phyloP scores from a whole-genome alignment of 2,113 vertebrate species.

The Corythornis cristatus region DNA sequence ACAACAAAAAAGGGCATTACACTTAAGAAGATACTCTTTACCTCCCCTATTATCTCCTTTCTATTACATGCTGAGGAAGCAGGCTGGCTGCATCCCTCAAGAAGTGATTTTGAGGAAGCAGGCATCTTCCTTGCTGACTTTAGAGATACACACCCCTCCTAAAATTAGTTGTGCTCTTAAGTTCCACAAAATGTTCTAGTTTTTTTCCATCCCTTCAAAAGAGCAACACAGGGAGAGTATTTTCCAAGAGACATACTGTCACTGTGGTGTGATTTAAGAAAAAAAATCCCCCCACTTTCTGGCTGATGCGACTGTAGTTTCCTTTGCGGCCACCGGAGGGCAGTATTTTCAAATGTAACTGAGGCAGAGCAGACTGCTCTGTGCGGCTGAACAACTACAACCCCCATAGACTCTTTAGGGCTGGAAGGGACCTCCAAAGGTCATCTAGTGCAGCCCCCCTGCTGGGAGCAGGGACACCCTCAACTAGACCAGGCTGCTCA shows the following conservation, averaged over 20 bases:
- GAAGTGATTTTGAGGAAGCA: neutral
- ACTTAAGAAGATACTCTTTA: neutral
- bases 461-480: too few relatives aligned
- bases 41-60: neutral
- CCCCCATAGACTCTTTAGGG: too few relatives aligned
- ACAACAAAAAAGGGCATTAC: neutral
- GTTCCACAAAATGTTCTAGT: neutral
- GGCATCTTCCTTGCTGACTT: neutral
- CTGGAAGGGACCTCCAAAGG: too few relatives aligned
- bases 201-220: neutral
- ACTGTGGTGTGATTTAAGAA: neutral
- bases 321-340: neutral
- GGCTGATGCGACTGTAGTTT: neutral
- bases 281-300: neutral
- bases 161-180: neutral
- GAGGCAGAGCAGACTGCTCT: neutral
- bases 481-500: too few relatives aligned
- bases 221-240: neutral
- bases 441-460: too few relatives aligned
- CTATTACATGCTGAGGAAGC: neutral
- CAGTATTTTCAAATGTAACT: neutral
- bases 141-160: neutral
- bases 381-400: neutral
- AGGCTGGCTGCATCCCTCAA: neutral
- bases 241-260: neutral